Percentiles rank a stretch among this genome's conserved stretches.
Evolutionary conservation across 1,140 invertebrate genomes (phyloP).

Genomic region (Microvelia longipes): DNA sequence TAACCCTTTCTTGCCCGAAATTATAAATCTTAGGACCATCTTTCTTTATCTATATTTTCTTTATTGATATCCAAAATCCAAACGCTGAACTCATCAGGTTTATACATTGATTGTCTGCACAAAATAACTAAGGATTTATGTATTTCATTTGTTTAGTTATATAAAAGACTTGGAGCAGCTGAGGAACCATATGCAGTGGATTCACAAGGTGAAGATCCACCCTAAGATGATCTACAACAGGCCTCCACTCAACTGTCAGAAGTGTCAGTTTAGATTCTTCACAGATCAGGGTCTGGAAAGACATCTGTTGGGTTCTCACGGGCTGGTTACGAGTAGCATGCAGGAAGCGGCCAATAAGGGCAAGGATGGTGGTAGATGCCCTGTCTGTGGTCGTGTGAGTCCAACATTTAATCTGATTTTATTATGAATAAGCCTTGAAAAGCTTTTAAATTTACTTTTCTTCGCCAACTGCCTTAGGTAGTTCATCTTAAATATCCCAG

Average conservation of each 20-base stretch:
- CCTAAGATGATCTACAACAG: slow-evolving; percentile 90
- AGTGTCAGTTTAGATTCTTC: slow-evolving; percentile 80
- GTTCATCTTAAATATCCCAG: too few relatives aligned
- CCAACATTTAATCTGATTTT: too few relatives aligned
- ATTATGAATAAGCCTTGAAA: too few relatives aligned
- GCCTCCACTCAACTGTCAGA: slow-evolving; percentile 86
- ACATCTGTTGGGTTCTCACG: slow-evolving; percentile 82
- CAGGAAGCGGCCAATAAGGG: slow-evolving; percentile 88
- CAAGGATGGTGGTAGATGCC: slow-evolving; percentile 83
- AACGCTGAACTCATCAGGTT: too few relatives aligned
- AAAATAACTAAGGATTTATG: too few relatives aligned
- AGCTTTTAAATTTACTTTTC: too few relatives aligned
- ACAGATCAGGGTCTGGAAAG: slow-evolving; percentile 74
- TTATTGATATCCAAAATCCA: too few relatives aligned
- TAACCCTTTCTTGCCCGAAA: too few relatives aligned
- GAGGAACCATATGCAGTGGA: slow-evolving; percentile 89
- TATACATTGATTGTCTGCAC: too few relatives aligned
- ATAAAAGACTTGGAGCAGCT: slow-evolving; percentile 69
- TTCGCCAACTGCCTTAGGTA: too few relatives aligned
- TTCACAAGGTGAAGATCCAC: slow-evolving; percentile 90
- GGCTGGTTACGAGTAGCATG: slow-evolving; percentile 87
- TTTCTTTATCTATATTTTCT: too few relatives aligned
- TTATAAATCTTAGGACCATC: too few relatives aligned
- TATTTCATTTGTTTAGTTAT: slow-evolving; percentile 3
- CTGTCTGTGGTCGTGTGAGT: slow-evolving; percentile 74